Evolutionary conservation across 2,888 invertebrate species (phyloP), one percentile per base, ranked within the genome.

Genomic region (Epistrophe eligans): DNA sequence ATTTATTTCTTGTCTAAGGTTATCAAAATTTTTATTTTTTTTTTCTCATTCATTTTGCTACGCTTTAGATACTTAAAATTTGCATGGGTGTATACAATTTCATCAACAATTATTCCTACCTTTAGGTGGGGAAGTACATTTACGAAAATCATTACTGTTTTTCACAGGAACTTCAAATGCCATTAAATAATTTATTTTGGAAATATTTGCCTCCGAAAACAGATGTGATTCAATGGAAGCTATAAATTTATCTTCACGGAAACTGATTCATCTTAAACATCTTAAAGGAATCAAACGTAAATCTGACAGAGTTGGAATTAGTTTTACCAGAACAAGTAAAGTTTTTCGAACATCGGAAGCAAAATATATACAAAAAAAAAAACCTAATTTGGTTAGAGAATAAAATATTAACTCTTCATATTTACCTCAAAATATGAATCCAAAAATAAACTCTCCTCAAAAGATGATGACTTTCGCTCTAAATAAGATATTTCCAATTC

Each of bases 181-280:
- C 13, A 19, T 19, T 66, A 35, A 67, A 40, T 3, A 19, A 70
- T 55, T 70, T 52, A 28, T 55, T 55, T 70, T 52, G 38, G 40
- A 55, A 28, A 38, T 55, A 55, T 70, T 66, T 32, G 11, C 48
- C 50, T 11, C 13, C 19, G 24, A 60, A 52, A 76, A 45, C 52
- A 81, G 70, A 62, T 76, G 38, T 55, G 45, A 15, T 76, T 81
- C 67, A 10, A 17, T 60, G 70, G 80, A 81, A 81, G 19, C 38
- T 35, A 24, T 8, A 38, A 50, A 50, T 19, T 43, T 10, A 11
- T 5, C 9, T 15, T 6, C 7, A 19, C 7, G 9, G n/a, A 15
- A 28, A 67, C 19, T 67, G 50, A 48, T 50, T 67, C 67, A 67
- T 67, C 11, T 50, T 38, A 17, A 8, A 19, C 38, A 10, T 3